Base-by-base conservation (phyloP, 1,140 invertebrate species). In the Harpegnathos saltator region DNA sequence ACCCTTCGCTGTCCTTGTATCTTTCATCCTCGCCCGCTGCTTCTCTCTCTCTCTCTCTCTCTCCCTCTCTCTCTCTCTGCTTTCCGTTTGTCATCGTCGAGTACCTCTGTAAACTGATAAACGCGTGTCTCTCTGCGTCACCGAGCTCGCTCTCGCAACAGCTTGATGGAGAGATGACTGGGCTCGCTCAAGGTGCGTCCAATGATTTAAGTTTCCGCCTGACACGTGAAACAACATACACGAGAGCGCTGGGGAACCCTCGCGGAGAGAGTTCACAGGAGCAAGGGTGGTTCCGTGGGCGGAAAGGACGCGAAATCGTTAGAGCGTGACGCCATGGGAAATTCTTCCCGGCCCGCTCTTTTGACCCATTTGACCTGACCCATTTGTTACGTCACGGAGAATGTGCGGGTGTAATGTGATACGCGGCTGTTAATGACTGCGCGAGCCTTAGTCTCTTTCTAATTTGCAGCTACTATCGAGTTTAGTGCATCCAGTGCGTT, bases 201-300 rank as follows among this genome's bases (percentile, higher is more conserved):
- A 78, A 38, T 83, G 82, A 83, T 78, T 83, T 78, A 83, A 78
- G 73, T 78, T 83, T 83, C 82, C 73, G 82, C 24, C 63, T 9
- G 59, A 66, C 82, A 83, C 74, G 82, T 83, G 82, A 78, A 83
- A 83, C 15, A 83, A 83, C 82, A 82, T 52, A 62, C 19, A 17
- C 52, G 22, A 72, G 19, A 72, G 19, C 26, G 24, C 56, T 50
- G 48, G 56, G 58, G 38, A 71, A 59, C 14, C 22, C 24, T 80
- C 24, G n/a, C n/a, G 26, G 52, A n/a, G n/a, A 19, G 71, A 59
- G 65, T 71, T 80, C 52, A 54, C 65, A 80, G 11, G 52, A 58
- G 9, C 9, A 7, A 26, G 22, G 63, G 22, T 15, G 29, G 19
- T 17, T 61, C 50, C 38, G 59, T 33, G 38, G 44, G 24, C 33